Evolutionary conservation across 2,888 invertebrate species (phyloP).

Genomic region (Cheilosia scutellata): DNA sequence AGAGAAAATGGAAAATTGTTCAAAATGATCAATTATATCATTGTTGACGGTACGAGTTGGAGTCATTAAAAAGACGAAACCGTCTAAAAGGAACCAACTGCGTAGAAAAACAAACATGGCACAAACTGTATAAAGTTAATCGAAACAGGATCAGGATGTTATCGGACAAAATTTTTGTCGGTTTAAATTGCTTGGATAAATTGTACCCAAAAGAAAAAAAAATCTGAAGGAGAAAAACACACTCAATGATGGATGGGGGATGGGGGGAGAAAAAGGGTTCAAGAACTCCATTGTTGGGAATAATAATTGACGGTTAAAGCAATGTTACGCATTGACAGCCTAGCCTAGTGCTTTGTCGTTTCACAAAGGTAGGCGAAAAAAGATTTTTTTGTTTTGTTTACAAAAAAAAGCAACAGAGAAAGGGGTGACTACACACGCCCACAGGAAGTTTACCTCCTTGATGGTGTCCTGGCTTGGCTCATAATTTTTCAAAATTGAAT

Average conservation of each 20-base stretch:
- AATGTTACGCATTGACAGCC: constrained; percentile 61
- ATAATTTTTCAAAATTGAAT: constrained; percentile 69
- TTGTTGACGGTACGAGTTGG: constrained; percentile 56
- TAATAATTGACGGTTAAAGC: constrained; percentile 64
- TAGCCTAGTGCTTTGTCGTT: background rate
- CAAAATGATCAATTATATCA: constrained; percentile 71
- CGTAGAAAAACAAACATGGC: background rate
- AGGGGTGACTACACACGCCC: constrained; percentile 16
- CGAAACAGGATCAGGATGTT: constrained; percentile 70
- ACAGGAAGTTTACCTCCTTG: no score
- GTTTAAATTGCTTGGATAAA: constrained; percentile 56
- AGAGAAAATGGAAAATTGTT: constrained; percentile 30
- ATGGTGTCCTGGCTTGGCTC: background rate
- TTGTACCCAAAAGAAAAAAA: constrained; percentile 8
- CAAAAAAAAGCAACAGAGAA: background rate
- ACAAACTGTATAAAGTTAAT: constrained; percentile 49
- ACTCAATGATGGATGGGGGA: constrained; percentile 31
- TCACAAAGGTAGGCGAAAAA: constrained; percentile 15
- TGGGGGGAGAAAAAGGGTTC: constrained; percentile 38
- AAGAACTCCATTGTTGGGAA: constrained; percentile 46
- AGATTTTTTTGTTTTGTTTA: background rate
- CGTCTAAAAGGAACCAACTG: background rate
- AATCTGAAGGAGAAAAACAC: constrained; percentile 7
- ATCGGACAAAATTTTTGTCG: constrained; percentile 56
- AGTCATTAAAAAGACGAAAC: constrained; percentile 60